These are phyloP conservation scores for Galendromus occidentalis DNA, from an alignment of 1,140 invertebrate species.

Conservation along the genomic window DNA sequence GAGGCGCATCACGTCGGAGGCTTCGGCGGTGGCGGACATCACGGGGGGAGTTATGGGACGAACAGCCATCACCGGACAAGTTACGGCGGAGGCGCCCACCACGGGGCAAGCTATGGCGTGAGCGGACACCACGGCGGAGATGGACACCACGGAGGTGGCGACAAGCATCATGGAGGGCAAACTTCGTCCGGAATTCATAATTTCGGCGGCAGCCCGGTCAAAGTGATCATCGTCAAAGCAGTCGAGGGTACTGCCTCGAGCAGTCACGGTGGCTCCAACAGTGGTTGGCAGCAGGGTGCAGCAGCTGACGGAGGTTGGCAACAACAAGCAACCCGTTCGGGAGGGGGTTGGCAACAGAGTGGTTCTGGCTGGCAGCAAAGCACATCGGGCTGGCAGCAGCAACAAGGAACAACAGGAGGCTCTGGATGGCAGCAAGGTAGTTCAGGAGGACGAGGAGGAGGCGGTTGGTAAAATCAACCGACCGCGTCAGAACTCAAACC, in stretches of 20 bases:
- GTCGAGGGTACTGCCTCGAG: not conserved
- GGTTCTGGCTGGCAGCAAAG: no score
- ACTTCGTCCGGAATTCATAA: not conserved
- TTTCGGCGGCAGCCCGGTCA: not conserved
- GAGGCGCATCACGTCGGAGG: no score
- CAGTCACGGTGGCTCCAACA: not conserved
- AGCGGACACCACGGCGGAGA: not conserved
- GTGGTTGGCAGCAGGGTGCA: no score
- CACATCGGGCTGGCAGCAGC: no score
- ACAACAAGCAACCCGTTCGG: no score
- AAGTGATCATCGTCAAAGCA: conserved; percentile 7
- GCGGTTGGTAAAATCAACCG: no score
- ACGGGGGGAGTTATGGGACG: not conserved
- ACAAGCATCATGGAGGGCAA: not conserved
- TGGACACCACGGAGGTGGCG: not conserved
- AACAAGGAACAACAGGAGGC: no score
- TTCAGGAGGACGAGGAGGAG: no score
- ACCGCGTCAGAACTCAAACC: no score
- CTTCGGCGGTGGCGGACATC: not conserved
- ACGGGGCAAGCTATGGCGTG: not conserved
- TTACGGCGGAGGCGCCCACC: not conserved
- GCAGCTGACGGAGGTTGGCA: not conserved
- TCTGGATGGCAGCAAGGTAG: no score
- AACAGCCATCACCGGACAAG: not conserved
- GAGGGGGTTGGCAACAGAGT: no score